Evolutionary conservation across 2,113 vertebrate species (phyloP), one percentile per base, ranked within the genome.

Genomic region (Labrus mixtus): DNA sequence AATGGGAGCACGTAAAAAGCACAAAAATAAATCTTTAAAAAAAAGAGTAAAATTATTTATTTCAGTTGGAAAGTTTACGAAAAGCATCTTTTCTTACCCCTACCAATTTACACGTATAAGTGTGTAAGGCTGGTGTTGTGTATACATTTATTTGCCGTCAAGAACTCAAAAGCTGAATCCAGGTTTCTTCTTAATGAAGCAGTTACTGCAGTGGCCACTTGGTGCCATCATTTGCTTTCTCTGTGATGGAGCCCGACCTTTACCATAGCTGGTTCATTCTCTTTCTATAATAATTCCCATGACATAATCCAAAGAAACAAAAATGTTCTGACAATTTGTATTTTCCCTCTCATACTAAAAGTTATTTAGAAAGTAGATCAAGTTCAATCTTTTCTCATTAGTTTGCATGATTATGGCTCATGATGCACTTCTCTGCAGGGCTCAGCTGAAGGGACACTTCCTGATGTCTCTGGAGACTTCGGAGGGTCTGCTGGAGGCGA

Each of bases 391-490:
- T 43, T 67, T 55, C 17, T 7, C 45, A 13, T 39, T 50, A 1
- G 0, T 46, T 59, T 12, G 50, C 8, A 3, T 13, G 15, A 0
- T 39, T 15, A n/a, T 55, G 23, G 15, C 15, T 43, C 2, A 11
- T 25, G 10, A 20, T 8, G 19, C 17, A 0, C 10, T 19, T 8
- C 5, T 72, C 19, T 83, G 17, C 82, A 99, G 98, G 89, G 95
- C 93, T 73, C 95, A 97, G 89, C 86, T 99, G 76, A 98, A 96
- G 90, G 92, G 94, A 10, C 91, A 94, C 2, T 95, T 95, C 68
- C 76, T 99, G 73, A 98, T 98, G 97, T 96, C 95, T 1, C 69
- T 97, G 81, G 98, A 99, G 89, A 95, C 93, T 11, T 94, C 95
- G 0, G 94, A 95, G 45, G 95, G 95, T 22, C 83, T 97, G 43